A percentile compares a stretch with the other conserved stretches of the same genome.
phyloP scores from a whole-genome alignment of 1,140 invertebrate genomes.

The Gerris buenoi region DNA sequence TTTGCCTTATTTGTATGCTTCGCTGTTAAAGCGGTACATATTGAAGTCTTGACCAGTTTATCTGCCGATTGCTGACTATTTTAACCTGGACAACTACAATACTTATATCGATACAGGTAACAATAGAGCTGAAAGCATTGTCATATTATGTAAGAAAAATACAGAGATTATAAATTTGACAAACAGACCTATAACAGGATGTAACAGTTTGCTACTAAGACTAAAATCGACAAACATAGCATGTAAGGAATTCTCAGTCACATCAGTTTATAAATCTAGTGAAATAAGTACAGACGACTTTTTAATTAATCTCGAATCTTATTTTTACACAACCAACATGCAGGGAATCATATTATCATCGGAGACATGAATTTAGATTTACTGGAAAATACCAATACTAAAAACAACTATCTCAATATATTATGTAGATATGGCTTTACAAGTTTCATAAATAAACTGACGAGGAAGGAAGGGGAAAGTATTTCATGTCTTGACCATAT shows the following conservation, averaged over 20 bases:
- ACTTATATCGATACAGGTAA: neutral
- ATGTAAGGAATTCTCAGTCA: neutral
- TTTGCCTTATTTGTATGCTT: too few species aligned
- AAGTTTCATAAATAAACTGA: neutral
- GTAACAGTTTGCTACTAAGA: neutral
- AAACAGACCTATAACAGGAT: neutral
- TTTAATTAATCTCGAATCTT: neutral
- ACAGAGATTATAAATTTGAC: neutral
- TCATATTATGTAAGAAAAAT: neutral
- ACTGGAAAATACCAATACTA: neutral
- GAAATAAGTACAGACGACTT: neutral
- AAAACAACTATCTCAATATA: neutral
- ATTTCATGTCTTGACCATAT: neutral
- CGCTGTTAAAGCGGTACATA: too few species aligned
- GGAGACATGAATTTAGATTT: neutral
- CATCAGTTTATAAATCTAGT: neutral
- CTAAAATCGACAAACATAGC: neutral
- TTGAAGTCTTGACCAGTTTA: too few species aligned
- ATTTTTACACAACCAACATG: neutral
- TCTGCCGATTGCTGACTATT: too few species aligned
- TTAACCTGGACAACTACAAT: too few species aligned
- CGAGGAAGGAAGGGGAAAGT: neutral
- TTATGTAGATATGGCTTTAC: neutral
- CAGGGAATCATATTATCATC: neutral
- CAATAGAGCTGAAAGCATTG: neutral